A percentile compares a stretch with the other conserved stretches of the same genome.
Evolutionary conservation across 2,888 invertebrate genomes (phyloP).

Genomic region (Anoplius nigerrimus): DNA sequence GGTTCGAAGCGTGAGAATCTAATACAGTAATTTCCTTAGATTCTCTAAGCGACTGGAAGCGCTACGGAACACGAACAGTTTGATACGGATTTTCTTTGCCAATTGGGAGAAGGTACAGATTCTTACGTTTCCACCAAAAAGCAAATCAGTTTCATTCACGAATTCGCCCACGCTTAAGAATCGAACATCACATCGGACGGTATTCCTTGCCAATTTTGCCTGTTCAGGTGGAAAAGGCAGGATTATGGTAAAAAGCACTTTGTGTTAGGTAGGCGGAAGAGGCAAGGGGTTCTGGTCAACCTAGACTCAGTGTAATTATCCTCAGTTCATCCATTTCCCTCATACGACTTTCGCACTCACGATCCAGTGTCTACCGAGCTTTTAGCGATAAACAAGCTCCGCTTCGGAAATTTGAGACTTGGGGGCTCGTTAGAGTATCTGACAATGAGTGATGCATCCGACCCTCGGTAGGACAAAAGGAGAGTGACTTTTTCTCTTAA

Average conservation of each 20-base stretch:
- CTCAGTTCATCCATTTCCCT: slow-evolving; percentile 15
- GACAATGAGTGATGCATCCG: background rate
- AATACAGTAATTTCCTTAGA: background rate
- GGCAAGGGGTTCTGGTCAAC: background rate
- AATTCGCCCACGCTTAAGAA: too few relatives aligned
- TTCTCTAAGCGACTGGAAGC: too few relatives aligned
- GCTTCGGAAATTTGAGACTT: slow-evolving; percentile 42
- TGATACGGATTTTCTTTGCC: too few relatives aligned
- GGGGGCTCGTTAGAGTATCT: background rate
- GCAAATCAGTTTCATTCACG: too few relatives aligned
- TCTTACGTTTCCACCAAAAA: too few relatives aligned
- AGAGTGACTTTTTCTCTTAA: background rate
- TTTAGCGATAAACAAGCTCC: slow-evolving; percentile 34
- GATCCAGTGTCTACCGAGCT: slow-evolving; percentile 39
- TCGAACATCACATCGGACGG: too few relatives aligned
- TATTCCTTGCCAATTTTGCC: too few relatives aligned
- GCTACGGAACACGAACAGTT: too few relatives aligned
- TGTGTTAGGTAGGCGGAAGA: background rate
- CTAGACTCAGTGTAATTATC: slow-evolving; percentile 43
- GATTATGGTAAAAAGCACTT: background rate
- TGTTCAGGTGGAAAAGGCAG: too few relatives aligned
- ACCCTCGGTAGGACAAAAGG: background rate
- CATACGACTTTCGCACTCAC: slow-evolving; percentile 28
- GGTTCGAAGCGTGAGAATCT: too few relatives aligned
- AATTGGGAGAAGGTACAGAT: too few relatives aligned